Percentiles rank a stretch among this genome's conserved stretches.
These are phyloP conservation scores for Tamandua tetradactyla DNA, from an alignment of 2,797 vertebrate species.

Conservation along the genomic window DNA sequence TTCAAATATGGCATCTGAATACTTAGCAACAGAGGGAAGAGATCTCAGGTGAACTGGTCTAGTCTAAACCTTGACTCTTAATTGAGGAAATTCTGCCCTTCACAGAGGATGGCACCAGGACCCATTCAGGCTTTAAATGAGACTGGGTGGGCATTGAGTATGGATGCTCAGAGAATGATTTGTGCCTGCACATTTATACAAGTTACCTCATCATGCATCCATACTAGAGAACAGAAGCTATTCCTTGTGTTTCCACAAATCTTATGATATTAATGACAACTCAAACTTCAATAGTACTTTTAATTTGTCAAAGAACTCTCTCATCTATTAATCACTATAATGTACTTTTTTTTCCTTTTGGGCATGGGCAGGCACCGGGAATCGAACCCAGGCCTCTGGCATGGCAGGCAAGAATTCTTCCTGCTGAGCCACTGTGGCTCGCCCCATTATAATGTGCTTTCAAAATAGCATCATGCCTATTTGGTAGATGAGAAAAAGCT, in stretches of 20 bases:
- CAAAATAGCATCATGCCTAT: conserved; percentile 47
- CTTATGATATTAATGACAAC: conserved; percentile 20
- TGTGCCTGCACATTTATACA: neutral
- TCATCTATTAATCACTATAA: conserved; percentile 46
- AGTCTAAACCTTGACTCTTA: neutral
- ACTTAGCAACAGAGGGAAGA: neutral
- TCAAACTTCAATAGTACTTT: conserved; percentile 20
- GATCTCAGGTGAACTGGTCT: neutral
- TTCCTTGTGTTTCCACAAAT: neutral
- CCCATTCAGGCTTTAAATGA: neutral
- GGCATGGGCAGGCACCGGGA: too few species aligned
- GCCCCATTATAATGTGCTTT: conserved; percentile 44
- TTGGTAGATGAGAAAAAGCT: neutral
- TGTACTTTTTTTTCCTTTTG: too few species aligned
- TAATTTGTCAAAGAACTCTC: neutral
- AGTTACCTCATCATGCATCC: neutral
- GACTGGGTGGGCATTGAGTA: neutral
- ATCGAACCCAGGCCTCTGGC: too few species aligned
- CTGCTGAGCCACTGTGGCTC: too few species aligned
- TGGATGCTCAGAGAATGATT: neutral
- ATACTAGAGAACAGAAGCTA: neutral
- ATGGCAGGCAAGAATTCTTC: too few species aligned
- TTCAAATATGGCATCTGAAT: neutral
- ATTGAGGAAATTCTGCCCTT: neutral
- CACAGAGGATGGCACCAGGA: neutral